Percentiles rank a stretch among this genome's conserved stretches.
phyloP scores from a whole-genome alignment of 2,888 invertebrate genomes.

The Ectobius pallidus region DNA sequence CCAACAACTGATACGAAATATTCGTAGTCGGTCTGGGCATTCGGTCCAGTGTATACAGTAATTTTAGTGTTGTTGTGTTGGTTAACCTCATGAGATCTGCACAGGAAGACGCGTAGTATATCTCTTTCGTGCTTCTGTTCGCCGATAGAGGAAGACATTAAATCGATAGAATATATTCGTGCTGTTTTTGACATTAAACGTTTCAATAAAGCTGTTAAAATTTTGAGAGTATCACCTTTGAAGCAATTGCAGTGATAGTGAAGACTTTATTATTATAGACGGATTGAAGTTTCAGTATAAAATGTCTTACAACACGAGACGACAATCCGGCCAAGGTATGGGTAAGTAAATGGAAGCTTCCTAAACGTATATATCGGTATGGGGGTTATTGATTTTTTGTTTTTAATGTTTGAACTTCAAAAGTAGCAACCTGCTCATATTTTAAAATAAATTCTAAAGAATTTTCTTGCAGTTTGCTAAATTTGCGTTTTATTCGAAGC shows the following conservation, averaged over 20 bases:
- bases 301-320: conserved; percentile 25
- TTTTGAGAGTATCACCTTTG: background rate
- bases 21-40: too few relatives aligned
- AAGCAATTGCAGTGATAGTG: background rate
- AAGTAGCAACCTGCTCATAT: background rate
- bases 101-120: background rate
- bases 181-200: background rate
- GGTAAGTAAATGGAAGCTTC: background rate
- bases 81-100: too few relatives aligned
- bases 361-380: background rate
- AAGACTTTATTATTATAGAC: background rate
- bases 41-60: too few relatives aligned
- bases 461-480: background rate
- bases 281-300: background rate
- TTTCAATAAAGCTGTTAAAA: background rate
- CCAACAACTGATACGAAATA: too few relatives aligned
- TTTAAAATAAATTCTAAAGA: background rate
- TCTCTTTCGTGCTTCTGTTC: background rate
- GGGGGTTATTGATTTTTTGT: background rate
- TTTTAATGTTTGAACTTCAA: background rate
- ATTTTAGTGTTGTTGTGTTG: too few relatives aligned
- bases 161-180: background rate
- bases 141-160: background rate
- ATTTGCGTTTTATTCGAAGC: background rate
- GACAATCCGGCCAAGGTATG: conserved; percentile 18